Base-by-base conservation (phyloP, 92 coral and sea anemone genomes). In the Siderastrea radians region DNA sequence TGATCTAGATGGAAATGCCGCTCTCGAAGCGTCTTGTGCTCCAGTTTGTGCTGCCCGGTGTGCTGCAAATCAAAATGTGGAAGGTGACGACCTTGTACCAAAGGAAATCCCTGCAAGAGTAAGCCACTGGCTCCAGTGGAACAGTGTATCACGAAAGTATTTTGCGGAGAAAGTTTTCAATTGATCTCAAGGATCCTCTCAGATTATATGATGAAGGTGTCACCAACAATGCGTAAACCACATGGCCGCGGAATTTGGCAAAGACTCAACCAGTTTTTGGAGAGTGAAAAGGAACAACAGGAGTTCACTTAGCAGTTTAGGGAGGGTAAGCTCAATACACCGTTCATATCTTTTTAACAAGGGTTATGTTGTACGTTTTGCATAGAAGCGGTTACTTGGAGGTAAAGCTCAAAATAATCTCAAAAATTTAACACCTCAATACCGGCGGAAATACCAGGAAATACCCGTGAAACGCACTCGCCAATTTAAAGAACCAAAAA, bases 381-480 rank as follows among this genome's bases (percentile, higher is more conserved):
- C 38, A 26, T 26, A 26, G 0, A 0, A 26, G 38, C 38, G 38
- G 38, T 26, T 14, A 55, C 13, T 14, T 8, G 13, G 26, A 63
- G 44, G 5, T 13, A 3, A 63, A 63, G 68, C 17, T 63, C 15
- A 63, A 63, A 63, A 63, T 8, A 63, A 63, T 12, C 9, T 8
- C 9, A 63, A 12, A 62, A 62, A 12, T 62, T 62, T 65, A 65
- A 15, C 70, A 65, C 70, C 46, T 65, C 70, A 26, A 26, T 16
- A 65, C 70, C 46, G 70, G 70, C 46, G 70, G 70, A 65, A 26
- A 65, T 65, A 65, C 69, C 13, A 65, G 69, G 69, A 65, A 65
- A 65, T 16, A 65, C 2, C 69, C 69, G 47, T 26, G 44, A 59
- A 59, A 59, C 64, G n/a, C 26, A 59, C 16, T 59, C 38, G 38